Conservation (phyloP, 2,113 vertebrate genomes). For the Lasiurus cinereus region DNA sequence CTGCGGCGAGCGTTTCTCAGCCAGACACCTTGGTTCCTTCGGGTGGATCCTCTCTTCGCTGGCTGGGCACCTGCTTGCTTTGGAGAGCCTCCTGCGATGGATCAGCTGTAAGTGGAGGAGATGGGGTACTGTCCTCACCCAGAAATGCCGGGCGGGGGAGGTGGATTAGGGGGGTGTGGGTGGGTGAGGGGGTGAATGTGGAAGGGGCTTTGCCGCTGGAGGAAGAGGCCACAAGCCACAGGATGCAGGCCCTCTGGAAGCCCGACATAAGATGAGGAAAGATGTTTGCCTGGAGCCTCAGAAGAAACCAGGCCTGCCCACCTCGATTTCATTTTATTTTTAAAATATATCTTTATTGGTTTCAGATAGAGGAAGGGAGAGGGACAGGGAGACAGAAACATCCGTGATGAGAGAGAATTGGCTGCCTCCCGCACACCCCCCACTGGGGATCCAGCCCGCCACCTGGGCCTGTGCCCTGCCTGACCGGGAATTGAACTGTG, state of each 20-base stretch:
- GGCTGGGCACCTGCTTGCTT: not conserved
- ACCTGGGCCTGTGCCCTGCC: too few relatives aligned
- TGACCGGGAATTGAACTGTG: too few relatives aligned
- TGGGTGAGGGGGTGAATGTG: not conserved
- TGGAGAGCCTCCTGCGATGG: not conserved
- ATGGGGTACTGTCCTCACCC: not conserved
- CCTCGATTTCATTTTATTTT: too few relatives aligned
- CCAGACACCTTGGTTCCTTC: fast-evolving
- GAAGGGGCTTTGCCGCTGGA: not conserved
- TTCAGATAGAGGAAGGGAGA: too few relatives aligned
- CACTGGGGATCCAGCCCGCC: too few relatives aligned
- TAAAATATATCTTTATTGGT: too few relatives aligned
- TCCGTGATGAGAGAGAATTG: too few relatives aligned
- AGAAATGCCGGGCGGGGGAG: not conserved
- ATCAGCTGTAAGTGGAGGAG: not conserved
- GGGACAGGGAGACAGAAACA: too few relatives aligned
- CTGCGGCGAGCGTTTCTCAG: fast-evolving
- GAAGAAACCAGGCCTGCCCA: not conserved
- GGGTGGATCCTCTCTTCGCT: not conserved
- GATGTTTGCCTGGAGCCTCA: not conserved
- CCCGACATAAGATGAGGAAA: not conserved
- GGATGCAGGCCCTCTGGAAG: not conserved
- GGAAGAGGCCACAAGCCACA: not conserved
- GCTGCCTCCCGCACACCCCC: too few relatives aligned
- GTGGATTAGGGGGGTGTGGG: too few relatives aligned